phyloP scores from a whole-genome alignment of 2,888 invertebrate species.

The Drosophila nr. perissopoda region DNA sequence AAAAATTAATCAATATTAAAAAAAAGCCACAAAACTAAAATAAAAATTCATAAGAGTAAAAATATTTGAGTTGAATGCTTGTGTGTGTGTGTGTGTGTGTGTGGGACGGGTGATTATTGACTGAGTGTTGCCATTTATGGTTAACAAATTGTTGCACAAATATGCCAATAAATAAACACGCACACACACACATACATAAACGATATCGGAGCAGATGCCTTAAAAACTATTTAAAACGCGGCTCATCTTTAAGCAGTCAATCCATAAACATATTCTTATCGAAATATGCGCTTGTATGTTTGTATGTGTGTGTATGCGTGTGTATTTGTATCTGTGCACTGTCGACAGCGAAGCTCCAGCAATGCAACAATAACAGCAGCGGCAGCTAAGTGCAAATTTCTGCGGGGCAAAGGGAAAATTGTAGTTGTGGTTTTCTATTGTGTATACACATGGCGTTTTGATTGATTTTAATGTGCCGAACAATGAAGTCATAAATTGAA shows the following conservation, averaged over 20 bases:
- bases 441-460: constrained; percentile 25
- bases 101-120: constrained; percentile 71
- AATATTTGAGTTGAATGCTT: constrained; percentile 10
- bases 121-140: constrained; percentile 69
- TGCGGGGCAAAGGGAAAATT: neutral
- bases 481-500: constrained; percentile 42
- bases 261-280: constrained; percentile 29
- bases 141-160: constrained; percentile 65
- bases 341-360: constrained; percentile 38
- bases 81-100: constrained; percentile 46
- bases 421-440: constrained; percentile 16
- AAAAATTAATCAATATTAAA: constrained; percentile 23
- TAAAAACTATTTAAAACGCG: constrained; percentile 16
- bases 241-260: constrained; percentile 29
- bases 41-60: constrained; percentile 43
- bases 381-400: neutral
- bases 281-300: constrained; percentile 5
- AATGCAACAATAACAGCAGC: constrained; percentile 28
- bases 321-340: neutral
- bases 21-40: constrained; percentile 27
- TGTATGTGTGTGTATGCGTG: neutral
- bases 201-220: constrained; percentile 22
- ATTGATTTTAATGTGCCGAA: constrained; percentile 35
- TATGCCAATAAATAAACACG: constrained; percentile 36
- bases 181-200: constrained; percentile 7